phyloP scores from a whole-genome alignment of 2,888 invertebrate species.

The Cecidostiba fungosa region DNA sequence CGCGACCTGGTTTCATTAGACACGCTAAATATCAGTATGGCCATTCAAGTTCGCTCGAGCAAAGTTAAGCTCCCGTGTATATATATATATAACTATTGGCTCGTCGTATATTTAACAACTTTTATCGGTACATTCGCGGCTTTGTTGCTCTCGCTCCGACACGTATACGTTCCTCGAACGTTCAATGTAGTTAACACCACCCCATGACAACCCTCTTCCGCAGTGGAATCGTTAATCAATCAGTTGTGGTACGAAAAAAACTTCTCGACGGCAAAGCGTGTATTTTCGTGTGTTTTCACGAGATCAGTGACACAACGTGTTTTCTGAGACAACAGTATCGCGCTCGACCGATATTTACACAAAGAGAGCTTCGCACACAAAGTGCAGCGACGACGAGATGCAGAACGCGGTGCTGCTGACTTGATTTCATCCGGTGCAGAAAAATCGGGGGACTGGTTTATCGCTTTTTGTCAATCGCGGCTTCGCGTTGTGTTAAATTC shows the following conservation, averaged over 20 bases:
- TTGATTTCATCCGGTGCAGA: not conserved
- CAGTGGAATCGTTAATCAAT: not conserved
- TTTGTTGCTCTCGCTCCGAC: constrained; percentile 46
- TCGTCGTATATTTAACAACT: constrained; percentile 45
- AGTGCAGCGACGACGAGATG: not conserved
- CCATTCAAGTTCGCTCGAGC: constrained; percentile 41
- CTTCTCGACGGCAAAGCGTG: too few species aligned
- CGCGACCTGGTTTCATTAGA: constrained; percentile 37
- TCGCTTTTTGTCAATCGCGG: not conserved
- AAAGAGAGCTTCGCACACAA: not conserved
- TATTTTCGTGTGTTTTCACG: not conserved
- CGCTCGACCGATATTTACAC: not conserved
- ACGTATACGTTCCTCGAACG: constrained; percentile 43
- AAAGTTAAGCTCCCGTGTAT: constrained; percentile 23
- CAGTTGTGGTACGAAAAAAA: not conserved
- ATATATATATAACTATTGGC: constrained; percentile 20
- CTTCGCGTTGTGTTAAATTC: not conserved
- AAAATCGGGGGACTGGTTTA: too few species aligned
- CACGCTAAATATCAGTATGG: constrained; percentile 42
- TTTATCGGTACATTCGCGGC: constrained; percentile 43
- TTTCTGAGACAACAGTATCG: constrained; percentile 14
- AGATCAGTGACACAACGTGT: constrained; percentile 8
- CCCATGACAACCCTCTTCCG: not conserved
- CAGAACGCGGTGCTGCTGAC: not conserved
- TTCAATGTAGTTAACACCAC: constrained; percentile 36